Percentiles rank a stretch among this genome's conserved stretches.
These are phyloP conservation scores for Tetragonisca angustula DNA, from an alignment of 2,888 invertebrate genomes.

Conservation along the genomic window DNA sequence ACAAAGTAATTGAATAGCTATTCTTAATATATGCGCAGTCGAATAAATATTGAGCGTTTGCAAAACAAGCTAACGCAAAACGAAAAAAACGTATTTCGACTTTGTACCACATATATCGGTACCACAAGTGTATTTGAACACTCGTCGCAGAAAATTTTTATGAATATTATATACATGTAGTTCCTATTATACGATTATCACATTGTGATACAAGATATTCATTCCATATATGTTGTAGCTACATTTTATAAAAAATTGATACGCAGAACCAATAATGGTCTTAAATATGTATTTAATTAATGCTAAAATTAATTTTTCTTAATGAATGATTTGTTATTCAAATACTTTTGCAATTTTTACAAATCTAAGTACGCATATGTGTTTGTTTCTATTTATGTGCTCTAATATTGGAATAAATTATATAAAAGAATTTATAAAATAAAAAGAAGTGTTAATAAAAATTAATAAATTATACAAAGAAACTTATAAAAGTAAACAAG, in stretches of 20 bases:
- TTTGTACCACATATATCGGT: neutral
- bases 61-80: neutral
- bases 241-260: neutral
- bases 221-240: no score
- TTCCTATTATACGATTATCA: neutral
- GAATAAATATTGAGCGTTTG: constrained; percentile 16
- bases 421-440: no score
- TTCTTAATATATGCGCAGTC: constrained; percentile 9
- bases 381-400: no score
- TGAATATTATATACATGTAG: neutral
- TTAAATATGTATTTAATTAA: neutral
- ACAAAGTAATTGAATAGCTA: constrained; percentile 17
- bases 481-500: no score
- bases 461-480: no score
- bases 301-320: neutral
- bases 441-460: no score
- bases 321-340: neutral
- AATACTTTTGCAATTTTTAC: neutral
- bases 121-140: neutral
- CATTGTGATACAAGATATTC: neutral
- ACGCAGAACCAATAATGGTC: neutral
- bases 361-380: no score
- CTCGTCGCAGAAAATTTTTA: neutral
- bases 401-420: no score
- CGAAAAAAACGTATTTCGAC: neutral